Evolutionary conservation across 2,797 vertebrate genomes (phyloP), one percentile per base, ranked within the genome.

Genomic region (Crax fasciolata): DNA sequence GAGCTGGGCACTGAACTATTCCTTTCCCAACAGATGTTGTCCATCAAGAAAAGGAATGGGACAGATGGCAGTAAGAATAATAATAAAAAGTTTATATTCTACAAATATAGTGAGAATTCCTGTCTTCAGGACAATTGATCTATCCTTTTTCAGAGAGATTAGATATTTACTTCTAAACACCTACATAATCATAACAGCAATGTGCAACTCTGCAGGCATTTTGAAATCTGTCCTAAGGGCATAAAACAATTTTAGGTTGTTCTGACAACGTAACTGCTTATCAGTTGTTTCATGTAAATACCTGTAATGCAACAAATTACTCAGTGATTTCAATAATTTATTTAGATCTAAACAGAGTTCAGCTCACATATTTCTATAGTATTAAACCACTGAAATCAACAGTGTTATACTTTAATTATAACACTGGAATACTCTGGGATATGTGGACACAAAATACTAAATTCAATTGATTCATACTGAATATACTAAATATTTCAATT

Each of bases 401-500:
- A 49, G 17, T 23, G 24, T 59, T 59, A 55, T 15, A 52, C 39
- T 65, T 66, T 21, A 57, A 49, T 39, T 51, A 25, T 35, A 84
- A 75, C 11, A 62, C 32, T 87, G 39, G 18, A 87, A 59, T 57
- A 77, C 71, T 62, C 75, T 66, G 79, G 27, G 66, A 87, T 78
- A 83, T 20, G 25, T 23, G 38, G 38, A 93, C 84, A 30, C 58
- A 4, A 54, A 93, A 82, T 57, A 73, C 19, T 88, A 63, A 90
- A 48, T 49, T 93, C 46, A 51, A 55, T 14, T 78, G 39, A 87
- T 68, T 95, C 16, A 6, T 61, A 74, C 66, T 70, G 89, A 83
- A 87, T 71, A 6, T 61, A 74, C 66, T 70, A 90, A 83, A 87
- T 71, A 84, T 79, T 92, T 63, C 23, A 80, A 70, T 79, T 91